phyloP scores from a whole-genome alignment of 1,140 invertebrate species.

The Lordiphosa mommai region DNA sequence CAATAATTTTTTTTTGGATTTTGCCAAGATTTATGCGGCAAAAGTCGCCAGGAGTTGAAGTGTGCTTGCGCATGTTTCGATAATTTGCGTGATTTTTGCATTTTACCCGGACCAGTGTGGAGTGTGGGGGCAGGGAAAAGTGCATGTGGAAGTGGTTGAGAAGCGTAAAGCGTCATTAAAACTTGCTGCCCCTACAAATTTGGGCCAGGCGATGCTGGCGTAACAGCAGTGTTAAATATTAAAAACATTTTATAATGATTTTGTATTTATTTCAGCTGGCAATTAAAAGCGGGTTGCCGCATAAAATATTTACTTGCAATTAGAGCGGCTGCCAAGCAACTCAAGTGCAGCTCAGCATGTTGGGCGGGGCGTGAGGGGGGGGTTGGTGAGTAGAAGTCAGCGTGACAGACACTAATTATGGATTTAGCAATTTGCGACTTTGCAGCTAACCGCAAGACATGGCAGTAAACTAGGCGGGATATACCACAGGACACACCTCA shows the following conservation, averaged over 20 bases:
- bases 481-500: constrained; percentile 56
- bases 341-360: constrained; percentile 60
- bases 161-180: constrained; percentile 63
- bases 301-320: constrained; percentile 77
- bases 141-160: constrained; percentile 29
- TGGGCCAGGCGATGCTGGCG: constrained; percentile 33
- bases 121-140: constrained; percentile 21
- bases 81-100: constrained; percentile 78
- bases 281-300: constrained; percentile 67
- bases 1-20: constrained; percentile 65
- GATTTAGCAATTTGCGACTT: constrained; percentile 73
- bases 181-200: constrained; percentile 68
- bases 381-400: constrained; percentile 25
- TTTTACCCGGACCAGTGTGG: constrained; percentile 44
- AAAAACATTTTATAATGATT: constrained; percentile 66
- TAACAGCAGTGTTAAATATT: constrained; percentile 25
- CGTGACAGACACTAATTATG: constrained; percentile 76
- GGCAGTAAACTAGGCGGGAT: constrained; percentile 30
- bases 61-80: constrained; percentile 72
- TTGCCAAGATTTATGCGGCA: constrained; percentile 70
- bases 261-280: constrained; percentile 72
- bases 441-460: constrained; percentile 61
- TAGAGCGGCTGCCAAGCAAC: constrained; percentile 38
- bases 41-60: constrained; percentile 59
- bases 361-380: not conserved